These are phyloP conservation scores for Philypnodon macrostomus DNA, from an alignment of 2,797 vertebrate genomes.

Conservation along the genomic window DNA sequence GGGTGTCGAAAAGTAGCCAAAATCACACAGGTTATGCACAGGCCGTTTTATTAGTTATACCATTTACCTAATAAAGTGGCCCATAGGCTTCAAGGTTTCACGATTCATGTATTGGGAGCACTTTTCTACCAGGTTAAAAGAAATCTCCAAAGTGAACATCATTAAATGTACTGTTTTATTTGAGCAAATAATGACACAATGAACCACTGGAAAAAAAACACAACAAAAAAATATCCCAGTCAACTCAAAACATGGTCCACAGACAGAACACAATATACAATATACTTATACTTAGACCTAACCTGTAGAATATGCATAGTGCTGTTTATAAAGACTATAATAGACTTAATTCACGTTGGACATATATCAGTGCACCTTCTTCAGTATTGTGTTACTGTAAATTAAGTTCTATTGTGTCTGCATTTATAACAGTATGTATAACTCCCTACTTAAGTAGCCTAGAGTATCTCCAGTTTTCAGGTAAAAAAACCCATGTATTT, in stretches of 20 bases:
- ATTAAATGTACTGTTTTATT: conserved; percentile 38
- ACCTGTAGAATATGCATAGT: conserved; percentile 19
- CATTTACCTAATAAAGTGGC: too few species aligned
- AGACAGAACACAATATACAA: conserved; percentile 16
- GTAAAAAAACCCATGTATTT: background rate
- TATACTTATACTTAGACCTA: background rate
- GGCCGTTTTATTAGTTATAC: too few species aligned
- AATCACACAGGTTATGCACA: too few species aligned
- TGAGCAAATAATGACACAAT: background rate
- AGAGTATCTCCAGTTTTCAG: background rate
- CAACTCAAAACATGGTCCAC: conserved; percentile 43
- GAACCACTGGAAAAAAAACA: conserved; percentile 14
- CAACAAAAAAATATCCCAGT: conserved; percentile 1
- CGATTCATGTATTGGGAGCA: too few species aligned
- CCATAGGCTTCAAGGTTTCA: too few species aligned
- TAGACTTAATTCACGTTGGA: background rate
- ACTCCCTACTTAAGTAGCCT: background rate
- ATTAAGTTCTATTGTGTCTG: conserved; percentile 4
- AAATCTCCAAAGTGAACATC: background rate
- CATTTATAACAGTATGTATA: conserved; percentile 8
- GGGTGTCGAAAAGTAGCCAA: background rate
- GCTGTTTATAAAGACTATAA: conserved; percentile 18
- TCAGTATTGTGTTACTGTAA: conserved; percentile 4
- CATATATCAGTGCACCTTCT: conserved; percentile 5
- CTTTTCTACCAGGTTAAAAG: too few species aligned